Conservation (phyloP, 1,140 invertebrate species). For the Campoletis sonorensis region DNA sequence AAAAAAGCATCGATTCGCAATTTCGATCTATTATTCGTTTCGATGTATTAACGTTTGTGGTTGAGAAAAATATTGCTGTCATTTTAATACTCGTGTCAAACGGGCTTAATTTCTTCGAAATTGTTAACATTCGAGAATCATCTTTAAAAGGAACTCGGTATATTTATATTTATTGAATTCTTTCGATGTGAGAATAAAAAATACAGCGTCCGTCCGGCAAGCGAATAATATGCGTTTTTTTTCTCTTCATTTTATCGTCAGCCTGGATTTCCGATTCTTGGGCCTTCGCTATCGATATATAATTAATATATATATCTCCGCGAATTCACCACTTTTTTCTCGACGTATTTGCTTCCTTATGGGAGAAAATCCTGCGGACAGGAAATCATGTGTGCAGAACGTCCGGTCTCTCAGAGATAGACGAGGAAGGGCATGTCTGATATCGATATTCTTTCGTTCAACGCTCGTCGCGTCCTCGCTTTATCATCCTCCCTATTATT, state of each 20-base stretch:
- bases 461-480: conserved; percentile 14
- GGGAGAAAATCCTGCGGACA: conserved; percentile 4
- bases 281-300: background rate
- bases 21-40: no score
- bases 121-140: background rate
- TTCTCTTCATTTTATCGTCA: background rate
- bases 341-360: background rate
- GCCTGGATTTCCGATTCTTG: conserved; percentile 26
- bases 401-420: background rate
- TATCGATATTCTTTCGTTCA: conserved; percentile 42
- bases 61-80: no score
- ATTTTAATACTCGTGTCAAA: no score
- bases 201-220: background rate
- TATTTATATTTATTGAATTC: conserved; percentile 1
- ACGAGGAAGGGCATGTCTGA: conserved; percentile 22
- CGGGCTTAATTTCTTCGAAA: no score
- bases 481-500: no score
- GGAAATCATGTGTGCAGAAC: background rate
- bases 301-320: no score
- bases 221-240: background rate
- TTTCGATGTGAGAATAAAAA: background rate
- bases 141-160: no score
- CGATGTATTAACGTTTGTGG: no score
- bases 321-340: no score
- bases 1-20: no score